Evolutionary conservation across 2,888 invertebrate genomes (phyloP), one percentile per base, ranked within the genome.

Genomic region (Zygogramma bicolorata): DNA sequence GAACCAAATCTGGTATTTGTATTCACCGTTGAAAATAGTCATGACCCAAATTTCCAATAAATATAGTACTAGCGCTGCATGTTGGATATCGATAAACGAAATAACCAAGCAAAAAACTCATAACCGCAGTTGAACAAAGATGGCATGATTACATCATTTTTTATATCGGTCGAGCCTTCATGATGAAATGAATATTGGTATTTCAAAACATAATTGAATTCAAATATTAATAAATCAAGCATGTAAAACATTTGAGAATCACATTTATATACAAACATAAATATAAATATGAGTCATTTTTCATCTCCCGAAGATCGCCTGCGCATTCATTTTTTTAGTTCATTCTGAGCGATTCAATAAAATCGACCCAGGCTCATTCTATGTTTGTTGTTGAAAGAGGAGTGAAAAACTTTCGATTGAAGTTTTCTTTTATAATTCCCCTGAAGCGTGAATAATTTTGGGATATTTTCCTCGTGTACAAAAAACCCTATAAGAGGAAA

Each of bases 11-110:
- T 53, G 53, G 53, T 53, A 53, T 25, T 53, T 53, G 53, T 53
- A 53, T 53, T 27, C 25, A 25, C 22, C 29, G 46, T 68, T 40
- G 65, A 70, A 75, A 75, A 72, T 75, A 72, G 72, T 69, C 69
- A 68, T 75, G 75, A 75, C 71, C 74, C 71, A 60, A 71, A 74
- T 74, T 68, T 65, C 57, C 60, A 65, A 65, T 63, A 67, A 70
- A 74, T 65, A 70, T 60, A 40, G 10, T 68, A 29, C 66, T 74
- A 65, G 65, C 60, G 68, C 42, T 70, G 70, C 63, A 67, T 67
- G 65, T 42, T 27, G 3, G 20, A 20, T 46, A 46, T 27, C 70
- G 49, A 70, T 66, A 66, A 53, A 53, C 25, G 53, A 15, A 53
- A 27, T 53, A 25, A 53, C 25, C 15, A 46, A 20, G 46, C 10